These are phyloP conservation scores for Macrostomum lignano DNA, from an alignment of 1,140 invertebrate genomes.

Conservation along the genomic window DNA sequence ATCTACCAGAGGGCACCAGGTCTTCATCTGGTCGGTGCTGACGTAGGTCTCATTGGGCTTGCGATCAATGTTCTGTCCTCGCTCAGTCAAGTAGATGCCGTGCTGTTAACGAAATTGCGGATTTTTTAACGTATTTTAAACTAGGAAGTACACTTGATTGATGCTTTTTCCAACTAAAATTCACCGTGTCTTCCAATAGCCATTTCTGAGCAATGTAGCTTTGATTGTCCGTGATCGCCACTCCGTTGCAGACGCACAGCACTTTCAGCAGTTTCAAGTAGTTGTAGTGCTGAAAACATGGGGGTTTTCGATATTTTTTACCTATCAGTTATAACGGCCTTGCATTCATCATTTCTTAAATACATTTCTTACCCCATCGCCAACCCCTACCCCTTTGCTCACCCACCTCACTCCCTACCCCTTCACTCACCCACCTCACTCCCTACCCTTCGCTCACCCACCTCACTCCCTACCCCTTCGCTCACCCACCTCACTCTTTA, in stretches of 20 bases:
- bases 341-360: too few species aligned
- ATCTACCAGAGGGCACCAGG: constrained; percentile 15
- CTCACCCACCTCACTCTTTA: too few species aligned
- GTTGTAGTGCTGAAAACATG: constrained; percentile 17
- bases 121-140: neutral
- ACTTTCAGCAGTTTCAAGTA: constrained; percentile 23
- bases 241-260: constrained; percentile 23
- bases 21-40: constrained; percentile 14
- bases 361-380: too few species aligned
- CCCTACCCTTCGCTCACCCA: neutral
- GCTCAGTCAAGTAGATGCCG: constrained; percentile 8
- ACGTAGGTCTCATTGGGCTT: constrained; percentile 11
- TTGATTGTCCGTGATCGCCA: constrained; percentile 25
- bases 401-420: too few species aligned
- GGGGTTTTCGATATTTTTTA: neutral
- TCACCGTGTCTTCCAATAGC: constrained; percentile 17
- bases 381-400: too few species aligned
- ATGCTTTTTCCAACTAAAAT: neutral
- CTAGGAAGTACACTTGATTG: neutral
- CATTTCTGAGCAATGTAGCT: constrained; percentile 22
- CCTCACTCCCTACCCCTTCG: neutral
- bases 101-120: neutral
- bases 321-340: neutral
- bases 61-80: constrained; percentile 9
- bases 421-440: too few species aligned